Conservation (phyloP, 2,113 vertebrate genomes). For the Scartelaos histophorus region DNA sequence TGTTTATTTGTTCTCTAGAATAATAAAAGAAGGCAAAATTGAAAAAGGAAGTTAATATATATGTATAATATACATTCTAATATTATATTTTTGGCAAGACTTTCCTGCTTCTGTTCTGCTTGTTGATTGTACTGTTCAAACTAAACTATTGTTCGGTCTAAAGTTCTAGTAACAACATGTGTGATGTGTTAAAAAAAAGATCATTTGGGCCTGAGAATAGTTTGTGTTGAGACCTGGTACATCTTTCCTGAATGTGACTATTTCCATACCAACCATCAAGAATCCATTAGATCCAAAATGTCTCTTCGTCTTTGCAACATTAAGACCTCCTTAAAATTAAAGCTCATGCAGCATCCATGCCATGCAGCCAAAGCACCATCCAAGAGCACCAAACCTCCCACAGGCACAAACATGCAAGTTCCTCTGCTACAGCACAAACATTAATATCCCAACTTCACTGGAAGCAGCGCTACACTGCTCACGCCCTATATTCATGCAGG, state of each 20-base stretch:
- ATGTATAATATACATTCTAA: too few species aligned
- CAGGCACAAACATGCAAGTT: conserved; percentile 1
- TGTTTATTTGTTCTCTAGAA: too few species aligned
- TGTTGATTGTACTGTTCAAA: too few species aligned
- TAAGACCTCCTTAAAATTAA: conserved; percentile 64
- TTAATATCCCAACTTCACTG: background rate
- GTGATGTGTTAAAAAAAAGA: background rate
- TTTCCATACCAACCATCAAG: conserved; percentile 78
- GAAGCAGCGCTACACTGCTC: background rate
- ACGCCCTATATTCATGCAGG: background rate
- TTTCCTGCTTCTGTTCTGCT: too few species aligned
- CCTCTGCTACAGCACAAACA: background rate
- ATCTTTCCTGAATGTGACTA: conserved; percentile 23
- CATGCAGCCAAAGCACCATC: conserved; percentile 46
- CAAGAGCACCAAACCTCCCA: conserved; percentile 31
- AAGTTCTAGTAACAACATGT: background rate
- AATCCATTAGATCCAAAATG: conserved; percentile 69
- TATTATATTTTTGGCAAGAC: too few species aligned
- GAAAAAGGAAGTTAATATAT: too few species aligned
- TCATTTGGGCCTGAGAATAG: conserved; percentile 24
- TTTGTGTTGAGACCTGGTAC: conserved; percentile 18
- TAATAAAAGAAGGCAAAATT: too few species aligned
- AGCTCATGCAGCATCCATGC: conserved; percentile 66
- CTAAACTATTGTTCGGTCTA: background rate
- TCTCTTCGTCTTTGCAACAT: conserved; percentile 70